A percentile compares a stretch with the other conserved stretches of the same genome.
Conservation (phyloP, 2,113 vertebrate genomes). For the Zosterops pallidus region DNA sequence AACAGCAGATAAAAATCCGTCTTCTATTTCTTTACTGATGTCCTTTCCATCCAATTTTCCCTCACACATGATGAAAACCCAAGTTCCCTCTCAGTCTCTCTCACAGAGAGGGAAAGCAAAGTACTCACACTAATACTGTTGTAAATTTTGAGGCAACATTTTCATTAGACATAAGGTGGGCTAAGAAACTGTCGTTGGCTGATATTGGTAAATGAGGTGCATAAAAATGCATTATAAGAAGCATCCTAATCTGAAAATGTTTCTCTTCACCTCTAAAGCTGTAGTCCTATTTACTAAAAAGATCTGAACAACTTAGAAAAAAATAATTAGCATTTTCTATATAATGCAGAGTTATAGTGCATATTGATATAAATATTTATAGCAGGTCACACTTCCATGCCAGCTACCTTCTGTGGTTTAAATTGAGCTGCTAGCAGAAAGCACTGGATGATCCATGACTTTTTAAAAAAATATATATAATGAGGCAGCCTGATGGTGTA, state of each 20-base stretch:
- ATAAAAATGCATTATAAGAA: not conserved
- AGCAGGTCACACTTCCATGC: not conserved
- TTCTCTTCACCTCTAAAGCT: not conserved
- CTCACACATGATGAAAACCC: not conserved
- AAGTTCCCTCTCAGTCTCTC: not conserved
- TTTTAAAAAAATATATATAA: not conserved
- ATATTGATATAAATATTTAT: not conserved
- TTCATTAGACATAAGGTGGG: not conserved
- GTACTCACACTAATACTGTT: not conserved
- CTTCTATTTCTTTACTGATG: not conserved
- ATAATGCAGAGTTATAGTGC: not conserved
- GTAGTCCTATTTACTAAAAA: not conserved
- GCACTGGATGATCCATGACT: not conserved
- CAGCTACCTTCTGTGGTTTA: conserved; percentile 9
- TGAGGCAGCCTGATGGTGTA: conserved; percentile 23
- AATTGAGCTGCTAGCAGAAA: conserved; percentile 22
- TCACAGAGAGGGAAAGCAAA: conserved; percentile 7
- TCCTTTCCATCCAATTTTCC: not conserved
- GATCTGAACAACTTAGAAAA: not conserved
- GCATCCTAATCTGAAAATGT: not conserved
- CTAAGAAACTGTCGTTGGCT: not conserved
- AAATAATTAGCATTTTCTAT: not conserved
- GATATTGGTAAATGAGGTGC: not conserved
- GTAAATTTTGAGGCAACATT: not conserved
- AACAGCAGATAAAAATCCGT: not conserved